Conservation (phyloP, 2,113 vertebrate species). For the Mesocricetus auratus region DNA sequence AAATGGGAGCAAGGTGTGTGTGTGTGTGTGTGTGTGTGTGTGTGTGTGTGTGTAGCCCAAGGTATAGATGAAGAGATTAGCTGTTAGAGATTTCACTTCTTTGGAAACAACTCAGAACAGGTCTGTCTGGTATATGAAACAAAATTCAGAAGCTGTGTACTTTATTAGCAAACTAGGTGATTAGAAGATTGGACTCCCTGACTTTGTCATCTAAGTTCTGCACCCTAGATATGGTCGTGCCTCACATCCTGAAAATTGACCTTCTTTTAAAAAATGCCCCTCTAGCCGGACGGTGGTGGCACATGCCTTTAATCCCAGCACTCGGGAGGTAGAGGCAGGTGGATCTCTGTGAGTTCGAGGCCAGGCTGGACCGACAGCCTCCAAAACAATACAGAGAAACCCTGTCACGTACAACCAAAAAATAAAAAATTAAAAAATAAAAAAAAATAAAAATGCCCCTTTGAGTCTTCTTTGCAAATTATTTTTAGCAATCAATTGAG, state of each 20-base stretch:
- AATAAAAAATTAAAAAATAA: too few species aligned
- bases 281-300: too few species aligned
- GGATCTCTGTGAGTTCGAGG: too few species aligned
- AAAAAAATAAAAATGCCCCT: conserved; percentile 47
- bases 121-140: not conserved
- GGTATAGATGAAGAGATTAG: conserved; percentile 33
- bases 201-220: not conserved
- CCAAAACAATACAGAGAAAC: too few species aligned
- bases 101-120: conserved; percentile 36
- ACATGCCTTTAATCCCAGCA: too few species aligned
- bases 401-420: too few species aligned
- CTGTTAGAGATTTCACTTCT: conserved; percentile 37
- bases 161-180: conserved; percentile 39
- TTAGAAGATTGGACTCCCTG: conserved; percentile 4
- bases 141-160: not conserved
- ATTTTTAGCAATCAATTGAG: conserved; percentile 22
- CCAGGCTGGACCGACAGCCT: too few species aligned
- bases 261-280: not conserved
- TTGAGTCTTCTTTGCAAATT: conserved; percentile 44
- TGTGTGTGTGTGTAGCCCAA: conserved; percentile 17
- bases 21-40: not conserved
- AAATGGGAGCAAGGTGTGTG: not conserved
- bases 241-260: conserved; percentile 28
- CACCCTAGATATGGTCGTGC: not conserved
- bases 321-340: too few species aligned